Conservation (phyloP, 2,797 vertebrate species). For the Hephaestus fuliginosus region DNA sequence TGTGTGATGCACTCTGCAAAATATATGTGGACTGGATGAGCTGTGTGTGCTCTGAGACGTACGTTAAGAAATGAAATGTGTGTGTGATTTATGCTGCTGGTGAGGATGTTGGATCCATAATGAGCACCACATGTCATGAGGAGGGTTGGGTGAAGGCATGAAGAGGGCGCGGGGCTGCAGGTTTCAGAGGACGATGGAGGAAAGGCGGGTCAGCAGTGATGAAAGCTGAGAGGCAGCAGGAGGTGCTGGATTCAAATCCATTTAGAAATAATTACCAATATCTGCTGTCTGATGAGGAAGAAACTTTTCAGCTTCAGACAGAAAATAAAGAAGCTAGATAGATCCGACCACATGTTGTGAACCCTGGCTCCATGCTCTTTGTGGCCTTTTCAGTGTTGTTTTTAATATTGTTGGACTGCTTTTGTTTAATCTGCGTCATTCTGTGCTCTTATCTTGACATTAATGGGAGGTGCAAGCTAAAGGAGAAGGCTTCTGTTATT, state of each 20-base stretch:
- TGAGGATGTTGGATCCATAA: constrained; percentile 26
- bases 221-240: not conserved
- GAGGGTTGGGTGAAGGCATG: not conserved
- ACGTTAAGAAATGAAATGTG: not conserved
- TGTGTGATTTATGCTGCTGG: constrained; percentile 14
- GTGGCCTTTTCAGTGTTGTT: too few relatives aligned
- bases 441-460: too few relatives aligned
- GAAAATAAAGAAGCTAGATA: too few relatives aligned
- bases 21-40: not conserved
- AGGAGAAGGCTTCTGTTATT: too few relatives aligned
- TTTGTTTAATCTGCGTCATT: too few relatives aligned
- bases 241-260: not conserved
- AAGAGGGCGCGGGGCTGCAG: not conserved
- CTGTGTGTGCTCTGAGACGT: too few relatives aligned
- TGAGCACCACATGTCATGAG: constrained; percentile 28
- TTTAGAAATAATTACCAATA: not conserved
- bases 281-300: not conserved
- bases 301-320: not conserved
- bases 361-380: too few relatives aligned
- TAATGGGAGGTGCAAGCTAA: too few relatives aligned
- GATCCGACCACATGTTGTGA: too few relatives aligned
- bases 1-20: not conserved
- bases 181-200: not conserved
- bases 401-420: too few relatives aligned
- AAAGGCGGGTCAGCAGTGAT: not conserved